Base-by-base conservation (phyloP, 2,113 vertebrate species). In the Caloenas nicobarica region DNA sequence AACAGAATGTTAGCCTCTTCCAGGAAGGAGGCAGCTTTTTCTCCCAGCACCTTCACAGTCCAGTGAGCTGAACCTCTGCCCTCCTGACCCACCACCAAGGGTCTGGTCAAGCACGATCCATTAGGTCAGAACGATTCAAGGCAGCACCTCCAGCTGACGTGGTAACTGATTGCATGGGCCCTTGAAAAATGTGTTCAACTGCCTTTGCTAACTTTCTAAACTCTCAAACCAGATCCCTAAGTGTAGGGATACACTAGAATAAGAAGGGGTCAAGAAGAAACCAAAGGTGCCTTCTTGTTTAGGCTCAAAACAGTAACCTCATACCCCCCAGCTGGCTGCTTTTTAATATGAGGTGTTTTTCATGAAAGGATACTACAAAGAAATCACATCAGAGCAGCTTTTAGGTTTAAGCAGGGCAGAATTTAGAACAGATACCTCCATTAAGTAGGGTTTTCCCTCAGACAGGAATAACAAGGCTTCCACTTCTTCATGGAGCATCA, bases 391-490 rank as follows among this genome's bases (percentile, higher is more conserved):
- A 92, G 36, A 5, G 1, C 42, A 60, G 23, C 2, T 93, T 58
- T 77, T 42, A 85, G 14, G 15, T 40, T 72, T 17, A 69, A 57
- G 26, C 42, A 87, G 13, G 51, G 64, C 42, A 94, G 62, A 81
- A 84, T 53, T 70, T 18, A 65, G 21, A 81, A 36, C 38, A 65
- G 46, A 34, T 97, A 99, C 99, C 99, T 99, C 99, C 70, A 99
- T 97, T 84, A 99, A 98, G 95, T 99, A 99, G 46, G 98, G 98
- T 70, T 99, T 99, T 68, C 99, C 99, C 69, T 99, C 99, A 31
- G 99, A 98, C 88, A 99, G 98, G 97, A 99, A 99, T 65, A 99
- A 94, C 68, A 99, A 98, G 42, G 98, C 98, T 95, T 99, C 98
- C 40, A 99, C 98, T 96, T 99, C 99, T 25, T 98, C 92, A 53